Evolutionary conservation across 2,113 vertebrate species (phyloP).

Genomic region (Varanus salvator): DNA sequence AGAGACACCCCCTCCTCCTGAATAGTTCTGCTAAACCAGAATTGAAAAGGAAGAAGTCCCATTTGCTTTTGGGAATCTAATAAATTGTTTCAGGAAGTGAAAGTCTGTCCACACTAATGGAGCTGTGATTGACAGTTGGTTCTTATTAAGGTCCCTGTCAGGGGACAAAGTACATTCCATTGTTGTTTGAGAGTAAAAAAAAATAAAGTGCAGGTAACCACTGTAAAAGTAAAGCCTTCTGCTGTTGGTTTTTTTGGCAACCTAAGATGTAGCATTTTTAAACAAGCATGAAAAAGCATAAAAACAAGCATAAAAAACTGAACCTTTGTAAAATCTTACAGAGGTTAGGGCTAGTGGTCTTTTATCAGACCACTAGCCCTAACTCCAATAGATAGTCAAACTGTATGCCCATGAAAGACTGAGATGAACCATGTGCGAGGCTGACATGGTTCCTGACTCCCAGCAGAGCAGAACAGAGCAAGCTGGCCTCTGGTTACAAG

Average conservation of each 20-base stretch:
- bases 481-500: too few species aligned
- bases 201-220: slow-evolving; percentile 73
- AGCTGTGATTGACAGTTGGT: slow-evolving; percentile 84
- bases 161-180: slow-evolving; percentile 78
- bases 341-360: accelerated
- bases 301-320: neutral
- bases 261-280: neutral
- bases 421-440: accelerated
- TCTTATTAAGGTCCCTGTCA: slow-evolving; percentile 80
- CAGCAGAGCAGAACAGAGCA: too few species aligned
- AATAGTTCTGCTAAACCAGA: slow-evolving; percentile 71
- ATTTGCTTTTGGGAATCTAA: slow-evolving; percentile 82
- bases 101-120: slow-evolving; percentile 83
- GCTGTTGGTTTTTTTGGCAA: slow-evolving; percentile 13
- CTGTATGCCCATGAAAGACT: neutral
- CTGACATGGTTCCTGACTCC: neutral
- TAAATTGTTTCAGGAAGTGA: slow-evolving; percentile 86
- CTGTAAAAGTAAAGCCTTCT: slow-evolving; percentile 57
- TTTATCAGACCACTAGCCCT: neutral
- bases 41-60: slow-evolving; percentile 77
- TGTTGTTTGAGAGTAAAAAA: slow-evolving; percentile 71
- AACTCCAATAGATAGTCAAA: neutral
- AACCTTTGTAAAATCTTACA: neutral
- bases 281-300: neutral
- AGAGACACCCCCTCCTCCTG: slow-evolving; percentile 74